Percentiles rank a stretch among this genome's conserved stretches.
These are phyloP conservation scores for Panonychus citri DNA, from an alignment of 1,140 invertebrate genomes.

Conservation along the genomic window DNA sequence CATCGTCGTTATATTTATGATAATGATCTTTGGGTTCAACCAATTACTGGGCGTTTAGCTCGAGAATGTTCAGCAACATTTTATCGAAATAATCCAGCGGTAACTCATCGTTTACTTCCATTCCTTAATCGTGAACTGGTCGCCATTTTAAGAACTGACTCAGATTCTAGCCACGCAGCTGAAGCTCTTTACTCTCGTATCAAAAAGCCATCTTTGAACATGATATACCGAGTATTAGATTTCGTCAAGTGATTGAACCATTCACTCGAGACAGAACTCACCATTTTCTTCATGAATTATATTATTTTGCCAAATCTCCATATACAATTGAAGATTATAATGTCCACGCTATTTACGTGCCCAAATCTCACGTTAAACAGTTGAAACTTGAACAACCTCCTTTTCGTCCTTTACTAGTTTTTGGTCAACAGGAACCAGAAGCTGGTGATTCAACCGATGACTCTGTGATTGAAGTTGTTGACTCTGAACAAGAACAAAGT, in stretches of 20 bases:
- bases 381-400: background rate
- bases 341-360: conserved; percentile 21
- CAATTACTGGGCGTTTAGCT: conserved; percentile 32
- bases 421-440: conserved; percentile 4
- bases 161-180: conserved; percentile 17
- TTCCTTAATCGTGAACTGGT: conserved; percentile 68
- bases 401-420: conserved; percentile 1
- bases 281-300: conserved; percentile 73
- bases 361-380: background rate
- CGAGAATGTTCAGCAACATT: conserved; percentile 47
- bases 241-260: conserved; percentile 31
- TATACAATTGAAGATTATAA: conserved; percentile 49
- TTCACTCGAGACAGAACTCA: conserved; percentile 21
- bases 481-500: background rate
- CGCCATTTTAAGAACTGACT: conserved; percentile 31
- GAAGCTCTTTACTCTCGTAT: conserved; percentile 36
- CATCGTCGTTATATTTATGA: conserved; percentile 43
- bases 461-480: conserved; percentile 6
- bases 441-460: conserved; percentile 6
- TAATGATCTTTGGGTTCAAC: conserved; percentile 44
- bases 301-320: conserved; percentile 56
- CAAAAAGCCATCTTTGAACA: conserved; percentile 37
- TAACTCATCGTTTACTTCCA: conserved; percentile 50
- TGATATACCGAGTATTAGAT: conserved; percentile 45
- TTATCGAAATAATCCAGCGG: conserved; percentile 43